phyloP scores from a whole-genome alignment of 2,113 vertebrate genomes.

The Spilogale gracilis region DNA sequence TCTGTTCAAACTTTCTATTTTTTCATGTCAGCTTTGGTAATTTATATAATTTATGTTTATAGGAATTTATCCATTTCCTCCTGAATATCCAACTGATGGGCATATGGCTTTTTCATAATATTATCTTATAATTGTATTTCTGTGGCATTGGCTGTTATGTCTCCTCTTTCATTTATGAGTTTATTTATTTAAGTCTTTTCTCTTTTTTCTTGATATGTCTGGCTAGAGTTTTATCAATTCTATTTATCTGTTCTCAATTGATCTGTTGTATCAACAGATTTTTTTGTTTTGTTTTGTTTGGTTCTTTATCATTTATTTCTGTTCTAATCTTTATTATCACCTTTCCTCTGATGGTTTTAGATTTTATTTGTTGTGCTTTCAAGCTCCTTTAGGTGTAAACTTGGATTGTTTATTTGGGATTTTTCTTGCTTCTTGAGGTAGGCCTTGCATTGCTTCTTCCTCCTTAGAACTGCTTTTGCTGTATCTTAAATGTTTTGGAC shows the following conservation, averaged over 20 bases:
- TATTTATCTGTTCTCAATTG: not conserved
- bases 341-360: not conserved
- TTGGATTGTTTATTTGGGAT: not conserved
- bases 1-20: not conserved
- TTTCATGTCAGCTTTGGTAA: not conserved
- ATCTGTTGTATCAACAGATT: not conserved
- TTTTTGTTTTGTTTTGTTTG: not conserved
- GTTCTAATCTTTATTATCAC: not conserved
- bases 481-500: not conserved
- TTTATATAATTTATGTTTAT: not conserved
- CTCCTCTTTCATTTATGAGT: not conserved
- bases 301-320: not conserved
- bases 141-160: not conserved
- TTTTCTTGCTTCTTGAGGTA: not conserved
- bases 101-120: not conserved
- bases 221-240: not conserved
- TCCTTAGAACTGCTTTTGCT: not conserved
- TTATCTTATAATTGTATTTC: not conserved
- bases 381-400: not conserved
- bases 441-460: not conserved
- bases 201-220: not conserved
- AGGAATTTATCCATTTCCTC: not conserved
- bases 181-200: not conserved
- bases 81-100: not conserved
- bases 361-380: not conserved